Evolutionary conservation across 2,888 invertebrate species (phyloP), one percentile per base, ranked within the genome.

Genomic region (Deilephila porcellus): DNA sequence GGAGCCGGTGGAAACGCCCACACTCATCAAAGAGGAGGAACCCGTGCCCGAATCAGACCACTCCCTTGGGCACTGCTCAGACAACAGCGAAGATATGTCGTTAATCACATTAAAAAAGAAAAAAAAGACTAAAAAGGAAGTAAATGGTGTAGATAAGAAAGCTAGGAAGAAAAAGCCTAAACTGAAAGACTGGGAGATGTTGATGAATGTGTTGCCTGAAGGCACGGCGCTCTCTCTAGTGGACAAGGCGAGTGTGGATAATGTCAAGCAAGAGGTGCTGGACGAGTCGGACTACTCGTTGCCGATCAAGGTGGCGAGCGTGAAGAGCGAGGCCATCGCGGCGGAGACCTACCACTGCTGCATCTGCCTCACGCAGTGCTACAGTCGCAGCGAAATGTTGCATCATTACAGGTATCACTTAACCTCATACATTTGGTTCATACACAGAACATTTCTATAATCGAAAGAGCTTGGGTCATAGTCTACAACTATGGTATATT

Each of bases 401-500:
- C 83, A 88, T 60, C 95, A 95, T 82, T 95, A 95, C 79, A 92
- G 88, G 95, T 95, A 81, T 25, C 32, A 60, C 7, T 7, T 32
- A 32, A 5, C 4, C 32, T 32, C 32, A 32, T 32, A 32, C 32
- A 32, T 32, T 32, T 5, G 25, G 25, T 25, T 1, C 25, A 25
- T 25, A 25, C 25, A 32, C 5, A 32, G 32, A 5, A 5, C 32
- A 32, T 32, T 32, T 45, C 45, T 45, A 45, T 11, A 45, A 11
- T 45, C 11, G 45, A 45, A 11, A 45, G 45, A 3, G 2, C 32
- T 32, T 5, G 32, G 32, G 5, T 32, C 32, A 32, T 32, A 32
- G 5, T 32, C 32, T 5, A 32, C 32, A 4, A 32, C 4, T 32
- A 32, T 32, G 32, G 32, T 32, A 32, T 32, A 32, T 32, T 32